Percentiles rank a stretch among this genome's conserved stretches.
These are phyloP conservation scores for Alfaro cultratus DNA, from an alignment of 2,797 vertebrate species.

Conservation along the genomic window DNA sequence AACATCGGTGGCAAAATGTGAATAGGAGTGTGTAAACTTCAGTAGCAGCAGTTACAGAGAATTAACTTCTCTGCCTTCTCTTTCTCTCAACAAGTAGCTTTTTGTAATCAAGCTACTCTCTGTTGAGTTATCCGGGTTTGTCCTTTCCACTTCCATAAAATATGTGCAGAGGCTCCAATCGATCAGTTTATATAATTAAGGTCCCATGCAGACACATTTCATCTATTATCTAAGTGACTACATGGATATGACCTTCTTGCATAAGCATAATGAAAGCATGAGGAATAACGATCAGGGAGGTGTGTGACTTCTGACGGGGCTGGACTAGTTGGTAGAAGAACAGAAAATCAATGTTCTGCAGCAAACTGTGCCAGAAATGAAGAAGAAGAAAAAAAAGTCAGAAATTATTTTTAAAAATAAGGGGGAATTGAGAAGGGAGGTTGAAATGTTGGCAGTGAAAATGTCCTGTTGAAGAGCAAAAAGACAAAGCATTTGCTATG, in stretches of 20 bases:
- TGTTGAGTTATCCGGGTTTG: not conserved
- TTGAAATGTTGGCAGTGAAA: not conserved
- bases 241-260: not conserved
- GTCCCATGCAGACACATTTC: not conserved
- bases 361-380: not conserved
- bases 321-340: not conserved
- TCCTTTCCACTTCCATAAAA: not conserved
- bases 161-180: not conserved
- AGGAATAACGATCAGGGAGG: not conserved
- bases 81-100: not conserved
- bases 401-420: not conserved
- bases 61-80: not conserved
- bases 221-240: not conserved
- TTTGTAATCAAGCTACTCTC: not conserved
- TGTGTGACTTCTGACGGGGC: not conserved
- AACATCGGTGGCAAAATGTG: not conserved
- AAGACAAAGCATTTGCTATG: not conserved
- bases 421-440: not conserved
- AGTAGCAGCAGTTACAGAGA: not conserved
- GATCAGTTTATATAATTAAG: not conserved
- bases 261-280: not conserved
- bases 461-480: not conserved
- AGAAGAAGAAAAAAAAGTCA: not conserved
- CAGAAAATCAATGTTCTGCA: not conserved
- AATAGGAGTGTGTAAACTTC: not conserved